phyloP scores from a whole-genome alignment of 2,888 invertebrate genomes.

The Myopa testacea region DNA sequence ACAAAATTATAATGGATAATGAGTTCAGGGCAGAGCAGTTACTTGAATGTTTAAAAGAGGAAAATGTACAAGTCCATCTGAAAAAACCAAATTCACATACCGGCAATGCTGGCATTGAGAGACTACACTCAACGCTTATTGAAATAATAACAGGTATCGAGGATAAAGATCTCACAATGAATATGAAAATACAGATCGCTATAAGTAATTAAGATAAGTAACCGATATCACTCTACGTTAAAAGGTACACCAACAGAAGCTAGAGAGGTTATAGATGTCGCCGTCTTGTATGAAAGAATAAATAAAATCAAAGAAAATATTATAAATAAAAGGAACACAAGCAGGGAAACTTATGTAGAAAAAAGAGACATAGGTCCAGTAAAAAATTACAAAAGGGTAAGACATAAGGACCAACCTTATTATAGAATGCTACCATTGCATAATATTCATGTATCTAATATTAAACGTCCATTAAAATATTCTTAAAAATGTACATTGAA shows the following conservation, averaged over 20 bases:
- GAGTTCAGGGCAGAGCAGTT: slow-evolving; percentile 41
- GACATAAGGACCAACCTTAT: slow-evolving; percentile 16
- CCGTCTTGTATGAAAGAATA: slow-evolving; percentile 8
- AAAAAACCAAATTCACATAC: slow-evolving; percentile 41
- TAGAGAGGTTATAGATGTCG: slow-evolving; percentile 15
- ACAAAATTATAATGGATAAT: slow-evolving; percentile 41
- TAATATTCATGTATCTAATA: slow-evolving; percentile 7
- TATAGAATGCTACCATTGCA: neutral
- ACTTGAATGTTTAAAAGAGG: slow-evolving; percentile 31
- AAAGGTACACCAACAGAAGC: slow-evolving; percentile 40
- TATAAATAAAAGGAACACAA: neutral
- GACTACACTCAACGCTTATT: slow-evolving; percentile 41
- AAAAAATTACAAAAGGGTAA: slow-evolving; percentile 9
- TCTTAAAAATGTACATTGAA: neutral
- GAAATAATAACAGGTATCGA: slow-evolving; percentile 42
- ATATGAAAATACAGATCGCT: slow-evolving; percentile 40
- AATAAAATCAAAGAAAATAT: slow-evolving; percentile 24
- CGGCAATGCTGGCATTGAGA: slow-evolving; percentile 35
- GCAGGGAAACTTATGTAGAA: slow-evolving; percentile 26
- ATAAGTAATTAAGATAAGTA: slow-evolving; percentile 42
- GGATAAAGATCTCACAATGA: slow-evolving; percentile 31
- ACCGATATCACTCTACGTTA: slow-evolving; percentile 41
- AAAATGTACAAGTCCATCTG: slow-evolving; percentile 30
- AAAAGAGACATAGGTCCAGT: slow-evolving; percentile 24
- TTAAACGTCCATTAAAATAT: neutral